Evolutionary conservation across 2,113 vertebrate species (phyloP).

Genomic region (Xenus cinereus): DNA sequence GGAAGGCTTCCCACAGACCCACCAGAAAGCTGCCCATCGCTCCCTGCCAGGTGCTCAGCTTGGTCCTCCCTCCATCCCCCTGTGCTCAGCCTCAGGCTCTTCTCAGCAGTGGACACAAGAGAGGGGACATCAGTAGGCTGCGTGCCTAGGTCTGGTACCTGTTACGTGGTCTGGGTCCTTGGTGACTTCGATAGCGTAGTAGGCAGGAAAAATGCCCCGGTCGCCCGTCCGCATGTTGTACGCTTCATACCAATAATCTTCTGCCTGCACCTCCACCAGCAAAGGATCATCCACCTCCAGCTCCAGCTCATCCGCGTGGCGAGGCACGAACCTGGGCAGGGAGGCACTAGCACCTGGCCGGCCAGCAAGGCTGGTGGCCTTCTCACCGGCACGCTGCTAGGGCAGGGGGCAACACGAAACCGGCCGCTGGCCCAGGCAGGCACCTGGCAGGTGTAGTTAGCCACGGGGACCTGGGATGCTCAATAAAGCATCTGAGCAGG

Average conservation of each 20-base stretch:
- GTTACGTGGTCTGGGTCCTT: constrained; percentile 84
- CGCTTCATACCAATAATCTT: constrained; percentile 97
- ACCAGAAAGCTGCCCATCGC: not conserved
- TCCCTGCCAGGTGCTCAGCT: not conserved
- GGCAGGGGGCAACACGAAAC: not conserved
- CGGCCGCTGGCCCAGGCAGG: too few relatives aligned
- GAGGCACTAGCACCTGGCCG: not conserved
- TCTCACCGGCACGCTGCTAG: not conserved
- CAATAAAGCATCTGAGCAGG: not conserved
- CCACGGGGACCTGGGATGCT: not conserved
- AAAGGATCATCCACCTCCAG: constrained; percentile 95
- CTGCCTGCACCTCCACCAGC: constrained; percentile 92
- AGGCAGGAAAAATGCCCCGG: constrained; percentile 91
- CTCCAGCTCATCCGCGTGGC: constrained; percentile 92
- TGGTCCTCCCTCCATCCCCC: not conserved
- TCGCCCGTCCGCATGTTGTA: constrained; percentile 95
- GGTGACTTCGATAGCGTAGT: constrained; percentile 91
- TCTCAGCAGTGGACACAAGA: not conserved
- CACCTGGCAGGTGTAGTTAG: not conserved
- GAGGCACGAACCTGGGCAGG: constrained; percentile 88
- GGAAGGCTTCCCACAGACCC: not conserved
- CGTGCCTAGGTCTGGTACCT: constrained; percentile 69
- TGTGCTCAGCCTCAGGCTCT: not conserved
- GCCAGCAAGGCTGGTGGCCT: not conserved
- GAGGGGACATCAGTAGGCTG: not conserved